A percentile compares a stretch with the other conserved stretches of the same genome.
Evolutionary conservation across 2,797 vertebrate species (phyloP).

Genomic region (Anniella stebbinsi): DNA sequence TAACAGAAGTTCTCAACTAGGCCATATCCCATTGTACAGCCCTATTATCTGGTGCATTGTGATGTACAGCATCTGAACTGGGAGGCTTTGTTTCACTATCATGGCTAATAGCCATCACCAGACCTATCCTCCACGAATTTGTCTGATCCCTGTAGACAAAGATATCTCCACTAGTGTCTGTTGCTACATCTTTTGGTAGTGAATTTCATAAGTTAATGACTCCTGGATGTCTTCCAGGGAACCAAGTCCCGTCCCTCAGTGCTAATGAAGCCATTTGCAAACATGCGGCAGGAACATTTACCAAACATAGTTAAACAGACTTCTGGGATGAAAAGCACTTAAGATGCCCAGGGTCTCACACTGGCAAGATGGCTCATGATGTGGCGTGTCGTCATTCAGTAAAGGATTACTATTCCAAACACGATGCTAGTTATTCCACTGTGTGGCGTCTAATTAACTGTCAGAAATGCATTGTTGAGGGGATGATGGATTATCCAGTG

Average conservation of each 20-base stretch:
- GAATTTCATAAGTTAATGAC: background rate
- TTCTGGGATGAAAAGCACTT: conserved; percentile 53
- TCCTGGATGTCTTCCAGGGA: conserved; percentile 15
- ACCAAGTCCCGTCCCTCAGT: background rate
- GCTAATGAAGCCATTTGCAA: conserved; percentile 51
- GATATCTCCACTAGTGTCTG: background rate
- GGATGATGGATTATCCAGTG: conserved; percentile 86
- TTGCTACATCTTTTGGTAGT: background rate
- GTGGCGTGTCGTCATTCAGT: conserved; percentile 63
- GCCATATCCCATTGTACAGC: too few species aligned
- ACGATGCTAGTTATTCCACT: conserved; percentile 80
- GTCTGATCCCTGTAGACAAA: background rate
- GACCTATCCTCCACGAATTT: background rate
- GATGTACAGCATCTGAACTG: background rate
- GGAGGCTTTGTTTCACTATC: background rate
- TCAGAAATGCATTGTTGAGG: conserved; percentile 84
- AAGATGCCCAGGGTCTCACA: conserved; percentile 58
- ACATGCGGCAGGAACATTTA: conserved; percentile 39
- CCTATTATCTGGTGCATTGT: background rate
- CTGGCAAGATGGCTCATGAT: conserved; percentile 44
- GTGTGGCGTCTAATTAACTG: conserved; percentile 90
- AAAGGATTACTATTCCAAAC: conserved; percentile 80
- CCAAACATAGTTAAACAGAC: conserved; percentile 52
- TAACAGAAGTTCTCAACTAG: background rate
- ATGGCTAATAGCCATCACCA: background rate